A percentile compares a stretch with the other conserved stretches of the same genome.
Evolutionary conservation across 92 coral and sea anemone genomes (phyloP).

Genomic region (Desmophyllum pertusum): DNA sequence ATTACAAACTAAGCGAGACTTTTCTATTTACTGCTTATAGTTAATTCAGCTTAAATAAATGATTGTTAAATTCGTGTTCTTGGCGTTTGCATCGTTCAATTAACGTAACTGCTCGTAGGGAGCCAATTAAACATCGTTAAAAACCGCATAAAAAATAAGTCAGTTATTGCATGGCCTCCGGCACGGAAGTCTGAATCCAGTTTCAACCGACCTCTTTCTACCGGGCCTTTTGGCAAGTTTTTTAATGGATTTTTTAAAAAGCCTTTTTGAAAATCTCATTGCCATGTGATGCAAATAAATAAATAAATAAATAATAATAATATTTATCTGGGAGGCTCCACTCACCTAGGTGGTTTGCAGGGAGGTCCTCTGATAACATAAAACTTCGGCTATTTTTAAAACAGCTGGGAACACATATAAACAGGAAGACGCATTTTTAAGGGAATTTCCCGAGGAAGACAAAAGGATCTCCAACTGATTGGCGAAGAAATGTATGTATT

Average conservation of each 20-base stretch:
- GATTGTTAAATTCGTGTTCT: not conserved
- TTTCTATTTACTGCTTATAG: not conserved
- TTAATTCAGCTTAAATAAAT: not conserved
- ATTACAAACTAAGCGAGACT: not conserved
- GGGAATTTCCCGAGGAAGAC: constrained; percentile 4
- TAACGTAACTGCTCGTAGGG: not conserved
- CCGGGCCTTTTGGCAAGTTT: not conserved
- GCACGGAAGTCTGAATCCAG: too few relatives aligned
- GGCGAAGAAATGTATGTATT: not conserved
- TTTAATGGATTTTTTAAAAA: too few relatives aligned
- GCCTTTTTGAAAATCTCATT: too few relatives aligned
- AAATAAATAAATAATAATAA: too few relatives aligned
- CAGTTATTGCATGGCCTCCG: too few relatives aligned
- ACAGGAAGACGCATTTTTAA: not conserved
- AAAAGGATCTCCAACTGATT: not conserved
- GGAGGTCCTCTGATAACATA: too few relatives aligned
- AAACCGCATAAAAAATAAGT: too few relatives aligned
- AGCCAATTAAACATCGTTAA: not conserved
- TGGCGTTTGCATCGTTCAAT: not conserved
- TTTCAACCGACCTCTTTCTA: not conserved
- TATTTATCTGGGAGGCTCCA: too few relatives aligned
- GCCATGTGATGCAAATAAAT: too few relatives aligned
- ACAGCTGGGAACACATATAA: not conserved
- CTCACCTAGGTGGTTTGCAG: too few relatives aligned
- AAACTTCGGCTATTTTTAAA: not conserved